A percentile compares a stretch with the other conserved stretches of the same genome.
Evolutionary conservation across 2,797 vertebrate genomes (phyloP).

Genomic region (Galagoides demidoff): DNA sequence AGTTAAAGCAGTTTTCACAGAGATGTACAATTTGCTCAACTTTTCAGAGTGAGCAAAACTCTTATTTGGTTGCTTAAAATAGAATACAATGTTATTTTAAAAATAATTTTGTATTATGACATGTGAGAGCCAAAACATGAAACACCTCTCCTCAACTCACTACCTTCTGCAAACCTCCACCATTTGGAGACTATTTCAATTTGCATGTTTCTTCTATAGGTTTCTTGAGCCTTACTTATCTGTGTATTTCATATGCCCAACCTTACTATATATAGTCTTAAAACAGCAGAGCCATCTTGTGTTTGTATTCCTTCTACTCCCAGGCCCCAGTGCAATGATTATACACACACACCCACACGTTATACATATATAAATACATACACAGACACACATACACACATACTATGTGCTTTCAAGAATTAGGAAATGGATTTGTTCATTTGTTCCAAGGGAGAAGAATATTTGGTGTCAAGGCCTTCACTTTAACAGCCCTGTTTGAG

Average conservation of each 20-base stretch:
- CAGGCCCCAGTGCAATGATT: not conserved
- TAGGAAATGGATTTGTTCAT: not conserved
- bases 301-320: not conserved
- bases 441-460: not conserved
- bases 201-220: not conserved
- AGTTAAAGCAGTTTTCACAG: not conserved
- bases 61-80: conserved; percentile 2
- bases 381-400: not conserved
- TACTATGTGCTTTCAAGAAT: not conserved
- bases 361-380: not conserved
- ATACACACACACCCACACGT: not conserved
- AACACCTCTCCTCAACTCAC: not conserved
- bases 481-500: not conserved
- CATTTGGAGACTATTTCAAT: not conserved
- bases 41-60: conserved; percentile 14
- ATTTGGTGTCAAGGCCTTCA: not conserved
- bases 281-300: not conserved
- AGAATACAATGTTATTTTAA: not conserved
- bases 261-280: not conserved
- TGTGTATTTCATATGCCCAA: not conserved
- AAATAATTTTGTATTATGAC: not conserved
- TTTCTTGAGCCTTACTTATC: not conserved
- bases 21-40: not conserved
- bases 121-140: not conserved
- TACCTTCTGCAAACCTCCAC: not conserved